phyloP scores from a whole-genome alignment of 1,140 invertebrate genomes.

The Drosophila suzukii region DNA sequence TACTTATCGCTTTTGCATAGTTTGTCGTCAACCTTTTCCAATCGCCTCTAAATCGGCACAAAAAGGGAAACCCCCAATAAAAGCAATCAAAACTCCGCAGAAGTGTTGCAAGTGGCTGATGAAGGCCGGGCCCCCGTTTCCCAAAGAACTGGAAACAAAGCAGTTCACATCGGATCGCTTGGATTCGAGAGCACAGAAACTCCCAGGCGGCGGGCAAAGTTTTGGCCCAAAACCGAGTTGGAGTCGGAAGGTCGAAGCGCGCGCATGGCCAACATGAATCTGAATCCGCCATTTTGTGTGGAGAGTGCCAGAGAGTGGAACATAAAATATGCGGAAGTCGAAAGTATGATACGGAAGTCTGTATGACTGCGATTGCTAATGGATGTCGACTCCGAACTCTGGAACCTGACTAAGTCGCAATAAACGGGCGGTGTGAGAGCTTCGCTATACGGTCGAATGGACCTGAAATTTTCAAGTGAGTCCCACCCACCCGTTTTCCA shows the following conservation, averaged over 20 bases:
- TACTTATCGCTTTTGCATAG: not conserved
- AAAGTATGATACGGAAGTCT: conserved; percentile 83
- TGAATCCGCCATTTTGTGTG: conserved; percentile 70
- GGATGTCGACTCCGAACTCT: conserved; percentile 56
- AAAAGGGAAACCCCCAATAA: conserved; percentile 1
- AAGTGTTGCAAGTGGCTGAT: conserved; percentile 20
- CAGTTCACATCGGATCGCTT: conserved; percentile 30
- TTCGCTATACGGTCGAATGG: conserved; percentile 66
- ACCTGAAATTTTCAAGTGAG: conserved; percentile 64
- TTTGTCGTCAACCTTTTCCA: not conserved
- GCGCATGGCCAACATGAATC: conserved; percentile 70
- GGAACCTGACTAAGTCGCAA: conserved; percentile 5
- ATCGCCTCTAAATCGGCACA: not conserved
- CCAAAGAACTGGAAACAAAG: conserved; percentile 16
- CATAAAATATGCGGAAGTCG: conserved; percentile 77
- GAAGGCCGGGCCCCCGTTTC: conserved; percentile 11
- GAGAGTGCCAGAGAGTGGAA: conserved; percentile 35
- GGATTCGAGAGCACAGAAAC: conserved; percentile 30
- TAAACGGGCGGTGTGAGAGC: not conserved
- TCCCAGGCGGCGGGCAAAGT: conserved; percentile 46
- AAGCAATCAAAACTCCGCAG: conserved; percentile 7
- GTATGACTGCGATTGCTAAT: conserved; percentile 81
- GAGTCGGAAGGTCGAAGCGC: conserved; percentile 43
- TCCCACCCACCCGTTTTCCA: conserved; percentile 6
- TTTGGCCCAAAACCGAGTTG: conserved; percentile 37